Evolutionary conservation across 1,140 invertebrate genomes (phyloP).

Genomic region (Drosophila sechellia): DNA sequence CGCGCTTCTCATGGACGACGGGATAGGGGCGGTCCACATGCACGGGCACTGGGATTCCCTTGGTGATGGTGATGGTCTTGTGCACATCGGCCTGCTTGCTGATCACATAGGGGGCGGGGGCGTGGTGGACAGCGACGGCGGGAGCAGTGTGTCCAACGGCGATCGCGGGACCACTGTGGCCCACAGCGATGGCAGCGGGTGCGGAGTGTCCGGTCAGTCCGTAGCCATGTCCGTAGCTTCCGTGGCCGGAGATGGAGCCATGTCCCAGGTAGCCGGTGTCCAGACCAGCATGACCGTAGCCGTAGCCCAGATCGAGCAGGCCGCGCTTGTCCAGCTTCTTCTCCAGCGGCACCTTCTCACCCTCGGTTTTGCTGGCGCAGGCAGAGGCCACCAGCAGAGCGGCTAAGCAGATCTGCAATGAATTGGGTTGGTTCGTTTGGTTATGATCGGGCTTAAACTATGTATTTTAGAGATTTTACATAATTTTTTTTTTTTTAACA

Average conservation of each 20-base stretch:
- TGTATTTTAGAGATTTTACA: no score
- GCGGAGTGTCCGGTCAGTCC: conserved; percentile 67
- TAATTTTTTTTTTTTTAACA: no score
- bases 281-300: conserved; percentile 86
- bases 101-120: conserved; percentile 82
- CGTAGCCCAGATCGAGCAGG: conserved; percentile 87
- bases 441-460: not conserved
- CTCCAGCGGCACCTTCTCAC: conserved; percentile 86
- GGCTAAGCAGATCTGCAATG: conserved; percentile 88
- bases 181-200: conserved; percentile 58
- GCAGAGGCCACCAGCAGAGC: conserved; percentile 89
- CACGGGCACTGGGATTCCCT: conserved; percentile 88
- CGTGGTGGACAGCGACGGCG: conserved; percentile 59
- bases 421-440: conserved; percentile 17
- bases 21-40: conserved; percentile 88
- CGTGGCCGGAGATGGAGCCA: conserved; percentile 86
- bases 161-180: conserved; percentile 58
- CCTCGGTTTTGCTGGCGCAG: conserved; percentile 85
- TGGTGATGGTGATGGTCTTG: conserved; percentile 90
- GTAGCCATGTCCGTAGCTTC: conserved; percentile 81
- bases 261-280: conserved; percentile 88
- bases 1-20: conserved; percentile 87
- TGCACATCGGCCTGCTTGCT: conserved; percentile 87
- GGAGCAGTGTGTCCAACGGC: conserved; percentile 42
- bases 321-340: conserved; percentile 87